Percentiles rank a stretch among this genome's conserved stretches.
Conservation (phyloP, 2,113 vertebrate species). For the Semnornis frantzii region DNA sequence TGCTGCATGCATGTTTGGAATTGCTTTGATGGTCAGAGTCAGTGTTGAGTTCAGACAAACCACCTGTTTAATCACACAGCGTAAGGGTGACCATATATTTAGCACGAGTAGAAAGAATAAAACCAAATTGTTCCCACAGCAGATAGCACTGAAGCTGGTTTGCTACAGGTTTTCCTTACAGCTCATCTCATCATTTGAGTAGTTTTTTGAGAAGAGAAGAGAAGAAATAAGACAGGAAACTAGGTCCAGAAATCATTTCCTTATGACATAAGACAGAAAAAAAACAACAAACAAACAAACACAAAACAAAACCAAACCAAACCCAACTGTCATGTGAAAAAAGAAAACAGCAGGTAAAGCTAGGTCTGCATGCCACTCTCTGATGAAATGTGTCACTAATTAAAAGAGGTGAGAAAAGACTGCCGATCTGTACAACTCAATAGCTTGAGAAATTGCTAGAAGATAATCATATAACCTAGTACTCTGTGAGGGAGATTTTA, state of each 20-base stretch:
- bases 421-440: neutral
- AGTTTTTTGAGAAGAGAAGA: neutral
- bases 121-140: neutral
- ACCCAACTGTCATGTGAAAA: neutral
- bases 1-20: neutral
- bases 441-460: conserved; percentile 21
- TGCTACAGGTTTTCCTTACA: neutral
- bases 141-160: neutral
- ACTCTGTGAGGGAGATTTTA: conserved; percentile 14
- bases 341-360: neutral
- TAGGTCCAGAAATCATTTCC: neutral
- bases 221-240: neutral
- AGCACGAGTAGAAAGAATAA: neutral
- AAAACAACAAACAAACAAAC: neutral
- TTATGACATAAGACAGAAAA: neutral
- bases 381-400: neutral
- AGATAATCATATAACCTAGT: neutral
- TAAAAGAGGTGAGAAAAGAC: neutral
- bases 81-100: neutral
- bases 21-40: neutral
- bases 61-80: neutral
- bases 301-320: neutral
- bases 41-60: neutral
- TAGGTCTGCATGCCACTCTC: neutral
- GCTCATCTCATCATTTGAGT: neutral